Percentiles rank a stretch among this genome's conserved stretches.
Evolutionary conservation across 2,113 vertebrate species (phyloP).

Genomic region (Butastur rufipennis): DNA sequence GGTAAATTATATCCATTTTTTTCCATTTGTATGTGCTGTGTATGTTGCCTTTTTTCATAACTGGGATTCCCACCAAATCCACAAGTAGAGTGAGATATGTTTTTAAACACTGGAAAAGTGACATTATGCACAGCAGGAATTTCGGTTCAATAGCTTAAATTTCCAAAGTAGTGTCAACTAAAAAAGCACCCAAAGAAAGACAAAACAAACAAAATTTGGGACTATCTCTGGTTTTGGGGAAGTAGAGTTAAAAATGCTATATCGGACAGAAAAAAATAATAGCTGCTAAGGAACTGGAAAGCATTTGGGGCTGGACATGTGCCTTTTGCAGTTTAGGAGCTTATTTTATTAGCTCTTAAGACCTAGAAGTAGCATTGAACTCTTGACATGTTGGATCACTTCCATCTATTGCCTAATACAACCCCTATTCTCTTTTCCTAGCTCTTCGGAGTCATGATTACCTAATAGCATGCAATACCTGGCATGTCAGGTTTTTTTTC

Average conservation of each 20-base stretch:
- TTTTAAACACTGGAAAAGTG: background rate
- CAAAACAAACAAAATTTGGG: background rate
- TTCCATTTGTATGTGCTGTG: background rate
- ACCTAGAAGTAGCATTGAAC: constrained; percentile 62
- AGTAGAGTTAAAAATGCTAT: background rate
- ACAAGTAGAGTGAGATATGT: background rate
- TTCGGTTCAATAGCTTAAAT: background rate
- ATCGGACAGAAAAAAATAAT: background rate
- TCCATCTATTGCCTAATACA: constrained; percentile 48
- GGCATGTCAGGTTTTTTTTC: background rate
- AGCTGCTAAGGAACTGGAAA: constrained; percentile 8
- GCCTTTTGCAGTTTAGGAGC: constrained; percentile 47
- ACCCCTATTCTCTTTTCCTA: background rate
- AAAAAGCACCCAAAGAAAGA: background rate
- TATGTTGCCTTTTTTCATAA: background rate
- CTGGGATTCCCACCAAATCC: background rate
- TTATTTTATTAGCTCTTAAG: constrained; percentile 66
- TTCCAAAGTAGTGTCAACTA: background rate
- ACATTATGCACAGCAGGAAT: background rate
- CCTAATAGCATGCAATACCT: constrained; percentile 17
- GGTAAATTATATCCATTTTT: background rate
- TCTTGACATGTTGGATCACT: constrained; percentile 39
- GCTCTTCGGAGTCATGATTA: background rate
- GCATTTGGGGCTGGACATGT: constrained; percentile 14
- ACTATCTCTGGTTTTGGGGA: background rate